Evolutionary conservation across 37 sponge, comb jelly and placozoan species (phyloP), one percentile per base, ranked within the genome.

Genomic region (Chondrosia reniformis): DNA sequence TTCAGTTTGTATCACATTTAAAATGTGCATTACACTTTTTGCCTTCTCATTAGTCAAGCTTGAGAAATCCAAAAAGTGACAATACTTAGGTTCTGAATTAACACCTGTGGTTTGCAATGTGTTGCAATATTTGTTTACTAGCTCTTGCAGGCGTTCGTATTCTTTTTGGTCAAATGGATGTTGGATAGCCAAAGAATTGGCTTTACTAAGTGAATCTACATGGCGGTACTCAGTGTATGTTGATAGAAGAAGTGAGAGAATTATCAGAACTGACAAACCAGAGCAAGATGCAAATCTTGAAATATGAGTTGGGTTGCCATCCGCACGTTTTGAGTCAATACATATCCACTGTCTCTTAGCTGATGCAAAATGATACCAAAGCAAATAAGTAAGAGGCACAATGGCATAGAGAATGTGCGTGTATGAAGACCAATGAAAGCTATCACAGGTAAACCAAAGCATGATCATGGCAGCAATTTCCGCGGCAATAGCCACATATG

Each of bases 331-430:
- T 6, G 7, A 28, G n/a, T 40, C 42, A 1, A 69, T 2, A 17
- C 44, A 41, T 6, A 40, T 5, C 72, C 32, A 69, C 72, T 69
- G 72, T 7, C 72, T 8, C n/a, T 39, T 25, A 40, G 42, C 42
- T 19, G 72, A 69, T 34, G 36, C 72, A 69, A 69, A 3, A 38
- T 69, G 40, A 44, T 69, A 69, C 72, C 72, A 69, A n/a, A 69
- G 19, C 12, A 69, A 34, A 25, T 34, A 69, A 6, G 44, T 34
- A 24, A 69, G 43, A 13, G 72, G 72, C 24, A 69, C 43, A 2
- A 69, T 34, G 22, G 72, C 72, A 69, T 69, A 69, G 44, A 69
- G 43, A 69, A 69, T 39, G 13, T 69, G 72, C 24, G 44, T 69
- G 25, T 43, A 25, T 6, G 15, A 24, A 36, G 41, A 39, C 72